Base-by-base conservation (phyloP, 2,113 vertebrate species). In the Patagioenas fasciata region DNA sequence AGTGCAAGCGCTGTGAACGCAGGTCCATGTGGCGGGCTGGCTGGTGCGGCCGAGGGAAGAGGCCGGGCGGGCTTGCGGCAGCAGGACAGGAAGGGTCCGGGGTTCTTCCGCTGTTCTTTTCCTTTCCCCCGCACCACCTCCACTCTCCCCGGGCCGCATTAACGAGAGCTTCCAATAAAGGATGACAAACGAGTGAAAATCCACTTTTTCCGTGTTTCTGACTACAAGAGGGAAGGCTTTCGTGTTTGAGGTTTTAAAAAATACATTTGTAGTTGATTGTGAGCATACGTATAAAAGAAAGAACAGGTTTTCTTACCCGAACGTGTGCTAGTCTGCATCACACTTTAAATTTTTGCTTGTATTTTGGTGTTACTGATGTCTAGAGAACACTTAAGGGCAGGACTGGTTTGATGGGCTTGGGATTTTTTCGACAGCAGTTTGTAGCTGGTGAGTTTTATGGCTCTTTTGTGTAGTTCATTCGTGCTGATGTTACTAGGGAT, bases 311-410 rank as follows among this genome's bases (percentile, higher is more conserved):
- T 66, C 31, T 32, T 23, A 53, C 26, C 17, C 9, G 40, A 40
- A 7, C 50, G 6, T 3, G 0, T 20, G 4, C 8, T 54, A 14
- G 14, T 34, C 4, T 29, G 25, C 32, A 9, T 44, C 36, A 25
- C 5, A 1, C 17, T 14, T 36, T 13, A 11, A 20, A 2, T 40
- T 65, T 62, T 42, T 44, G 3, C 9, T 64, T 57, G 34, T 6
- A 0, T 66, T 77, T 61, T 15, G 17, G 11, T 54, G 38, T 23
- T 3, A 0, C 24, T 31, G 15, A 4, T 91, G 11, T 17, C 21
- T 20, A 18, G 18, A 34, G 36, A 38, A 24, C 38, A 51, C 1
- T 67, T 62, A 4, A 66, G 58, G 32, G 26, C 26, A 26, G 60
- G 16, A 12, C n/a, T 57, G 23, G 29, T 51, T 88, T 77, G n/a